A percentile compares a stretch with the other conserved stretches of the same genome.
Evolutionary conservation across 2,888 invertebrate species (phyloP).

Genomic region (Hemicrepidius hirtus): DNA sequence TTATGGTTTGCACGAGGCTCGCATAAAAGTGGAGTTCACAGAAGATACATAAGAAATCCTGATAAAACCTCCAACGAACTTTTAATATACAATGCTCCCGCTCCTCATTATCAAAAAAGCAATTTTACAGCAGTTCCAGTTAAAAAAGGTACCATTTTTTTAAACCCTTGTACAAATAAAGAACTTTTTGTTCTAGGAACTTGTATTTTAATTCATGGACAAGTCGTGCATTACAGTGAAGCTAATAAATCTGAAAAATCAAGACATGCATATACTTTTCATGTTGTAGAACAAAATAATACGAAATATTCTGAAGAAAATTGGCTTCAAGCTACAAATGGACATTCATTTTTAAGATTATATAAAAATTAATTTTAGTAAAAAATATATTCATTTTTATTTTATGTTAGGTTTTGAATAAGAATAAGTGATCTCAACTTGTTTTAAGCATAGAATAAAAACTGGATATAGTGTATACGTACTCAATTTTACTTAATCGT

Average conservation of each 20-base stretch:
- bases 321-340: constrained; percentile 87
- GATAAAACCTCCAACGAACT: constrained; percentile 77
- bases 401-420: too few species aligned
- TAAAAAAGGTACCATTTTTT: constrained; percentile 81
- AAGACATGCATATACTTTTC: constrained; percentile 97
- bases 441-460: too few species aligned
- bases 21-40: constrained; percentile 88
- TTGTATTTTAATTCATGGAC: constrained; percentile 92
- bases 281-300: constrained; percentile 87
- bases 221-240: constrained; percentile 95
- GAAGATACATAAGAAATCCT: constrained; percentile 82
- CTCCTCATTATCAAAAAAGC: constrained; percentile 81
- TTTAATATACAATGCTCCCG: constrained; percentile 81
- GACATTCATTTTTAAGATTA: constrained; percentile 81
- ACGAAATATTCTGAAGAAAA: constrained; percentile 87
- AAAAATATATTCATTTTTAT: background rate
- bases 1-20: constrained; percentile 94
- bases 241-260: constrained; percentile 87
- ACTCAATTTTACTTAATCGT: too few species aligned
- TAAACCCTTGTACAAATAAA: background rate
- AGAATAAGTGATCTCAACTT: too few species aligned
- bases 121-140: constrained; percentile 88
- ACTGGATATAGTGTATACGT: too few species aligned
- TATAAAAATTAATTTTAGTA: constrained; percentile 74
- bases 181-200: constrained; percentile 78